Percentiles rank a stretch among this genome's conserved stretches.
Evolutionary conservation across 2,113 vertebrate genomes (phyloP).

Genomic region (Leiothrix lutea): DNA sequence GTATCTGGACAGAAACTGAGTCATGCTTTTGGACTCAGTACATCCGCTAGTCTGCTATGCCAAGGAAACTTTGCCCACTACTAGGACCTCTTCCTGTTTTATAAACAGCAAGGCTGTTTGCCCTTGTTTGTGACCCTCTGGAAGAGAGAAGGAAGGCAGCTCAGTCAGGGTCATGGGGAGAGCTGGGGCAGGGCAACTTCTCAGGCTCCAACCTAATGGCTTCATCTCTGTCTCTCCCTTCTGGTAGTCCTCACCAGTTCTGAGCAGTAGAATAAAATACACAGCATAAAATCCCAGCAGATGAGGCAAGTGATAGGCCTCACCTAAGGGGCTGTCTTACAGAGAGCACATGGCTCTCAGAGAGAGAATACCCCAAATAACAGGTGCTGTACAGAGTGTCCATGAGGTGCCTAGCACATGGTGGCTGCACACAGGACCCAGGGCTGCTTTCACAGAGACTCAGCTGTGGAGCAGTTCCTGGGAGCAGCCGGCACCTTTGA

Average conservation of each 20-base stretch:
- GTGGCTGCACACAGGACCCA: not conserved
- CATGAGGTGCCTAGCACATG: not conserved
- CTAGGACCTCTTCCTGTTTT: not conserved
- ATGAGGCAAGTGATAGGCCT: not conserved
- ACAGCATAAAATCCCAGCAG: not conserved
- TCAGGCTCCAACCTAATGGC: not conserved
- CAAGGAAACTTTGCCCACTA: slow-evolving; percentile 1
- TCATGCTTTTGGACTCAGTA: not conserved
- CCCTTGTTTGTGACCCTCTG: not conserved
- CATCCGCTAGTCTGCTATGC: not conserved
- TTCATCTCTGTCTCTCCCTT: not conserved
- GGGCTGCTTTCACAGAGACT: not conserved
- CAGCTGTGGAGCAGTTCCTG: slow-evolving; percentile 64
- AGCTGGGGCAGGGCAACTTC: not conserved
- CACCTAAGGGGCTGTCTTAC: not conserved
- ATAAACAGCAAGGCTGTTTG: slow-evolving; percentile 1
- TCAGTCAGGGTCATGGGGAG: not conserved
- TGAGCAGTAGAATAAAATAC: not conserved
- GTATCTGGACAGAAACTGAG: not conserved
- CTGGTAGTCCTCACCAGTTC: not conserved
- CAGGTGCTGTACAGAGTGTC: not conserved
- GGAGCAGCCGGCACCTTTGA: slow-evolving; percentile 85
- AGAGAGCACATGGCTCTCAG: not conserved
- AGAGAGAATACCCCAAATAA: not conserved
- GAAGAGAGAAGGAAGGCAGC: not conserved